A percentile compares a stretch with the other conserved stretches of the same genome.
Evolutionary conservation across 2,888 invertebrate genomes (phyloP).

Genomic region (Spilarctia lutea): DNA sequence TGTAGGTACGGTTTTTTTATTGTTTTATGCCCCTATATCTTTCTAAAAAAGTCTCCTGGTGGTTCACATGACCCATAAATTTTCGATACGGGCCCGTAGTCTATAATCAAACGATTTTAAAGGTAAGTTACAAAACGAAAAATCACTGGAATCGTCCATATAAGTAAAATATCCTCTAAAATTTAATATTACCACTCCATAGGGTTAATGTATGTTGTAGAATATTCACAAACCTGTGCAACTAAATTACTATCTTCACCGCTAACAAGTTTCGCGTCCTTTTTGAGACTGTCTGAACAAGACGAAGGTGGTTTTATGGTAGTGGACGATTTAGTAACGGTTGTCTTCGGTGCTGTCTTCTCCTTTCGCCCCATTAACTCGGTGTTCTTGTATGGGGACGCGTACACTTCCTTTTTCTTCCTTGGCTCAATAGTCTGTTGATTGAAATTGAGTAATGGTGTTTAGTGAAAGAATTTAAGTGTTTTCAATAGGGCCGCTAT

Average conservation of each 20-base stretch:
- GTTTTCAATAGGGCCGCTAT: neutral
- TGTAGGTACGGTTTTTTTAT: too few relatives aligned
- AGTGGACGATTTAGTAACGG: constrained; percentile 64
- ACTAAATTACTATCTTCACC: constrained; percentile 65
- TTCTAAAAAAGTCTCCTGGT: too few relatives aligned
- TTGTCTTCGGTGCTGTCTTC: constrained; percentile 52
- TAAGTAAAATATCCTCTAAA: neutral
- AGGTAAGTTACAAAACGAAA: neutral
- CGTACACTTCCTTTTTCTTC: constrained; percentile 61
- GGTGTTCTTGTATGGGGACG: constrained; percentile 51
- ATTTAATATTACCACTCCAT: neutral
- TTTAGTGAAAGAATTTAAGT: neutral
- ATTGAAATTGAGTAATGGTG: neutral
- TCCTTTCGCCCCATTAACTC: constrained; percentile 60
- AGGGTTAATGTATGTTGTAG: neutral
- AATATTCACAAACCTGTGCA: constrained; percentile 64
- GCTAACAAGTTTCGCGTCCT: constrained; percentile 50
- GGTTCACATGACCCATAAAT: too few relatives aligned
- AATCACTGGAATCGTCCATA: neutral
- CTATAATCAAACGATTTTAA: neutral
- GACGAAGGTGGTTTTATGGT: constrained; percentile 63
- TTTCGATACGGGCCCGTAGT: too few relatives aligned
- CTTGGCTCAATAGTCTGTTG: constrained; percentile 47
- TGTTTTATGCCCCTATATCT: too few relatives aligned
- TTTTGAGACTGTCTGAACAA: constrained; percentile 47